Evolutionary conservation across 2,888 invertebrate species (phyloP).

Genomic region (Latrodectus hesperus): DNA sequence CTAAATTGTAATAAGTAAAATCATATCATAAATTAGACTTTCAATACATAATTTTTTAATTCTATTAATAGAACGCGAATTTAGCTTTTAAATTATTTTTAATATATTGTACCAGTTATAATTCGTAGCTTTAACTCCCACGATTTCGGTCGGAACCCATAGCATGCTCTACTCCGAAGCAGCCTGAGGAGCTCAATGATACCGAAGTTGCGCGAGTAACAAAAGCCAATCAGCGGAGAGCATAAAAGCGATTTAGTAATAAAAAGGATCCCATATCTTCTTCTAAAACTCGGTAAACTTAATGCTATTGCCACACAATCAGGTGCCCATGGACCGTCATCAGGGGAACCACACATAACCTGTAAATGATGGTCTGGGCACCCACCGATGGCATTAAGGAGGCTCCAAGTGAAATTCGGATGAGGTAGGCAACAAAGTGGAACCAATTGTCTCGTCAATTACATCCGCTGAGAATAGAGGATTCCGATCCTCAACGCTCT

Average conservation of each 20-base stretch:
- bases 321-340: slow-evolving; percentile 22
- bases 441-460: slow-evolving; percentile 55
- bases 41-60: too few species aligned
- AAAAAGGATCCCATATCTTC: slow-evolving; percentile 27
- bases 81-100: too few species aligned
- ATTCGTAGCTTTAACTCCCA: too few species aligned
- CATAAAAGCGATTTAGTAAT: slow-evolving; percentile 1
- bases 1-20: too few species aligned
- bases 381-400: slow-evolving; percentile 13
- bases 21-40: too few species aligned
- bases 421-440: slow-evolving; percentile 43
- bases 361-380: slow-evolving; percentile 20
- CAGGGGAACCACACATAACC: slow-evolving; percentile 14
- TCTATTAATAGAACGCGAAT: too few species aligned
- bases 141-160: too few species aligned
- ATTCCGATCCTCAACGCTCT: slow-evolving; percentile 42
- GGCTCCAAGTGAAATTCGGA: slow-evolving; percentile 23
- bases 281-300: slow-evolving; percentile 42
- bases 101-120: too few species aligned
- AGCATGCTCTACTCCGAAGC: too few species aligned
- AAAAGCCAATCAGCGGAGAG: background rate
- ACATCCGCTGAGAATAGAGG: slow-evolving; percentile 15
- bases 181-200: too few species aligned
- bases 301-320: slow-evolving; percentile 42
- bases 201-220: background rate